Percentiles rank a stretch among this genome's conserved stretches.
Conservation (phyloP, 2,113 vertebrate species). For the Pungitius pungitius region DNA sequence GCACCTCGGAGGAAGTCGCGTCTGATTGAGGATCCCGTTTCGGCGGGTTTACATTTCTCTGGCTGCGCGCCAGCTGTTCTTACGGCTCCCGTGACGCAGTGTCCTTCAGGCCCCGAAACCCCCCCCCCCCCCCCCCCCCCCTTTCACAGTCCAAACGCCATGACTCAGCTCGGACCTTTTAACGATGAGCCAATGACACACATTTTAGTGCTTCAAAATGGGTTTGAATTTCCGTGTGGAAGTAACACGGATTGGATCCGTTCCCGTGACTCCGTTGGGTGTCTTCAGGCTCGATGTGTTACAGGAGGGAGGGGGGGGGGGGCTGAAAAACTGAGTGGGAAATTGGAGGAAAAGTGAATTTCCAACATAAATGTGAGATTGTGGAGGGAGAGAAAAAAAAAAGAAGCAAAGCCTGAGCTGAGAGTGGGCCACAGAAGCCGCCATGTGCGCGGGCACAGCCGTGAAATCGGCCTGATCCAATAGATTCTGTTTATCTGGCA, state of each 20-base stretch:
- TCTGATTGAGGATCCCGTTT: constrained; percentile 33
- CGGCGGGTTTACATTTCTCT: constrained; percentile 51
- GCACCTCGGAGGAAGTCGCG: constrained; percentile 14
- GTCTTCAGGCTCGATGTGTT: constrained; percentile 30
- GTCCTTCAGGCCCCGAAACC: constrained; percentile 68
- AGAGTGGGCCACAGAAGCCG: constrained; percentile 72
- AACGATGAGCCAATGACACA: constrained; percentile 31
- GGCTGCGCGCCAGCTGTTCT: constrained; percentile 64
- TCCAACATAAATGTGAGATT: constrained; percentile 48
- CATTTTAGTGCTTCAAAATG: constrained; percentile 11
- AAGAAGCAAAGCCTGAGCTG: constrained; percentile 42
- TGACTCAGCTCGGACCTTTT: constrained; percentile 57
- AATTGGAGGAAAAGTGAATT: constrained; percentile 60
- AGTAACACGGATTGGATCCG: constrained; percentile 18
- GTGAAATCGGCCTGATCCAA: constrained; percentile 83
- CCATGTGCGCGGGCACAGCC: constrained; percentile 79
- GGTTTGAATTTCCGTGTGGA: constrained; percentile 20
- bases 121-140: no score
- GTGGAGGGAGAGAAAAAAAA: not conserved
- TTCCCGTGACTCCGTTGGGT: constrained; percentile 28
- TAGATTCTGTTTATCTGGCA: constrained; percentile 85
- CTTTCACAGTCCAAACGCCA: constrained; percentile 29
- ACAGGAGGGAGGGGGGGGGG: no score
- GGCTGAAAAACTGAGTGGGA: constrained; percentile 47
- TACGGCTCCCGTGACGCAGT: constrained; percentile 62